Evolutionary conservation across 2,113 vertebrate genomes (phyloP).

Genomic region (Tetraodon nigroviridis): DNA sequence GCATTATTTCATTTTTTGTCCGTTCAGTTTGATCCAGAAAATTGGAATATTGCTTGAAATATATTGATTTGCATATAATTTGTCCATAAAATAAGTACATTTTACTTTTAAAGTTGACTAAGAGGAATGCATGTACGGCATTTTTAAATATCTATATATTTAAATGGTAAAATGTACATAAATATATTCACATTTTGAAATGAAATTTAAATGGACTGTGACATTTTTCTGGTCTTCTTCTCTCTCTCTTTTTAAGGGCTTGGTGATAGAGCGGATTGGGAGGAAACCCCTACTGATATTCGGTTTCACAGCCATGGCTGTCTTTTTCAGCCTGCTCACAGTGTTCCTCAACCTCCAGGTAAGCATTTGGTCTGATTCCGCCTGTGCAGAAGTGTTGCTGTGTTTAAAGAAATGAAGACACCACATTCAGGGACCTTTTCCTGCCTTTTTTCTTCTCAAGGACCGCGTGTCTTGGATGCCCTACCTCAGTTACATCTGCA

Average conservation of each 20-base stretch:
- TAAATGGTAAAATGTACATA: neutral
- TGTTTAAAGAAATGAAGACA: too few relatives aligned
- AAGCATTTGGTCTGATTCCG: slow-evolving; percentile 9
- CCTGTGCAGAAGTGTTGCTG: too few relatives aligned
- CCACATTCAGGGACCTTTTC: neutral
- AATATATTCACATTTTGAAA: neutral
- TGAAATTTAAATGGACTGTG: neutral
- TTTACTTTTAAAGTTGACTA: too few relatives aligned
- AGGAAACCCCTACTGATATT: slow-evolving; percentile 86
- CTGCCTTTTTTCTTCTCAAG: slow-evolving; percentile 57
- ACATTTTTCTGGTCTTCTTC: slow-evolving; percentile 4
- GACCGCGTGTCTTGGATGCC: slow-evolving; percentile 77
- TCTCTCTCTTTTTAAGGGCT: slow-evolving; percentile 74
- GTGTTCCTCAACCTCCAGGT: slow-evolving; percentile 88
- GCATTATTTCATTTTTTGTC: too few relatives aligned
- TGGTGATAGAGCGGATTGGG: slow-evolving; percentile 86
- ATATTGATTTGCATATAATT: too few relatives aligned
- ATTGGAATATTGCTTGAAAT: too few relatives aligned
- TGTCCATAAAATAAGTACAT: too few relatives aligned
- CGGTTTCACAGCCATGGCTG: slow-evolving; percentile 85
- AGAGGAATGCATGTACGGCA: too few relatives aligned
- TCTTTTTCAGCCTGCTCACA: slow-evolving; percentile 85
- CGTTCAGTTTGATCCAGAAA: too few relatives aligned
- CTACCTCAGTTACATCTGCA: slow-evolving; percentile 84
- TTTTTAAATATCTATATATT: too few relatives aligned